These are phyloP conservation scores for Cheilosia variabilis DNA, from an alignment of 2,888 invertebrate genomes.

Conservation along the genomic window DNA sequence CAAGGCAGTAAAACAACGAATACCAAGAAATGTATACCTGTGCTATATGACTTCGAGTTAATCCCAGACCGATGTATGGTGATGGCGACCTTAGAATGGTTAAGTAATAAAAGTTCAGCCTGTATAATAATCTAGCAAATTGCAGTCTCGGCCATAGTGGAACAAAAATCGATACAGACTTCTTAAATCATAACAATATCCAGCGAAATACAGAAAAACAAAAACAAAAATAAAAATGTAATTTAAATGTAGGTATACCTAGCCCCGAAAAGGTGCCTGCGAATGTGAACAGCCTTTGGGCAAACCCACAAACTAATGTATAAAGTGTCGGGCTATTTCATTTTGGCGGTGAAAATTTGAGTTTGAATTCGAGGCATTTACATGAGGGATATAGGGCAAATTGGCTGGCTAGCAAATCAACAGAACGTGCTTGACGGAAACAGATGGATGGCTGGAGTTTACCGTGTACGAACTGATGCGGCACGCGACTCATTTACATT, in stretches of 20 bases:
- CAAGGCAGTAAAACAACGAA: conserved; percentile 19
- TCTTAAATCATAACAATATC: conserved; percentile 61
- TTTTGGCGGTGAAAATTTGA: conserved; percentile 50
- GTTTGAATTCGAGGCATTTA: conserved; percentile 38
- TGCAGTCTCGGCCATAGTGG: conserved; percentile 16
- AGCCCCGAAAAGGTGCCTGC: conserved; percentile 17
- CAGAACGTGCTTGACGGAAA: conserved; percentile 68
- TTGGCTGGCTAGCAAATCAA: conserved; percentile 49
- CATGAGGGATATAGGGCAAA: not conserved
- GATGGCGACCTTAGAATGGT: conserved; percentile 50
- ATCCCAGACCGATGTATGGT: conserved; percentile 19
- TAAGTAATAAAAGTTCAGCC: conserved; percentile 46
- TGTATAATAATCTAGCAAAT: conserved; percentile 33
- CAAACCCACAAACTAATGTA: conserved; percentile 19
- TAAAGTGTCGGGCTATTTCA: conserved; percentile 28
- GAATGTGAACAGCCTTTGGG: conserved; percentile 7
- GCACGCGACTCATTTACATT: conserved; percentile 60
- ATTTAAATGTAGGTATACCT: conserved; percentile 2
- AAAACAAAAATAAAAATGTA: conserved; percentile 10
- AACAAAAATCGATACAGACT: conserved; percentile 51
- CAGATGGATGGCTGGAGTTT: conserved; percentile 64
- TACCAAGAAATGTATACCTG: conserved; percentile 6
- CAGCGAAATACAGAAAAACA: conserved; percentile 7
- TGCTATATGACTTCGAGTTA: conserved; percentile 1
- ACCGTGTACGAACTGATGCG: conserved; percentile 42